Base-by-base conservation (phyloP, 2,113 vertebrate genomes). In the Ramphastos sulfuratus region DNA sequence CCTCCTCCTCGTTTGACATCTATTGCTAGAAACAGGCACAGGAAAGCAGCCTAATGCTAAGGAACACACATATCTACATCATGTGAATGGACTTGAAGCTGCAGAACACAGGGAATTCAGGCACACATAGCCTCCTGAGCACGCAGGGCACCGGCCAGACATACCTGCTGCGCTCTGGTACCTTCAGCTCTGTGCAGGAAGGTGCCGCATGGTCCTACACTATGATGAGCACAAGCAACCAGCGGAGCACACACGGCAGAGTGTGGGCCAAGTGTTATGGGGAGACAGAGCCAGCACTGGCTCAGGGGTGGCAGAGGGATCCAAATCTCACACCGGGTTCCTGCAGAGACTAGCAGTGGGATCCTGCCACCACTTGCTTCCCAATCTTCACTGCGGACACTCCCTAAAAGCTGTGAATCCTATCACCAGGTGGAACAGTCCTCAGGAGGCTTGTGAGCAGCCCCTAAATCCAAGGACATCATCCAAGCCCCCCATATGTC, bases 281-380 rank as follows among this genome's bases (percentile, higher is more conserved):
- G n/a, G 42, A 73, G 48, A 48, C 61, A 93, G 44, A 89, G 55
- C 23, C 4, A 3, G 50, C 50, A 80, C 14, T 63, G 52, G 42
- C 87, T 61, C 92, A 85, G 27, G 28, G 33, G 30, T 44, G 39
- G 50, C 59, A 94, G 8, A 86, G 20, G 30, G 20, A 81, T 66
- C 16, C 58, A 86, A 12, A 85, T 28, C 30, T 87, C 58, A 78
- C 8, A 35, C 28, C 6, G 56, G 27, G 20, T 44, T 90, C 61
- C 58, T 5, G 2, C 0, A 0, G 23, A 35, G 20, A 5, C 55
- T 50, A 71, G 46, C 31, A 65, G 55, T 72, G 52, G 27, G 25
- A 90, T 69, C 15, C 15, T 25, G 54, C 35, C 42, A 55, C 31
- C 0, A 0, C 35, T 79, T 0, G 0, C 37, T 63, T 58, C 37